Percentiles rank a stretch among this genome's conserved stretches.
These are phyloP conservation scores for Bergia puertoricense DNA, from an alignment of 92 coral and sea anemone species.

Conservation along the genomic window DNA sequence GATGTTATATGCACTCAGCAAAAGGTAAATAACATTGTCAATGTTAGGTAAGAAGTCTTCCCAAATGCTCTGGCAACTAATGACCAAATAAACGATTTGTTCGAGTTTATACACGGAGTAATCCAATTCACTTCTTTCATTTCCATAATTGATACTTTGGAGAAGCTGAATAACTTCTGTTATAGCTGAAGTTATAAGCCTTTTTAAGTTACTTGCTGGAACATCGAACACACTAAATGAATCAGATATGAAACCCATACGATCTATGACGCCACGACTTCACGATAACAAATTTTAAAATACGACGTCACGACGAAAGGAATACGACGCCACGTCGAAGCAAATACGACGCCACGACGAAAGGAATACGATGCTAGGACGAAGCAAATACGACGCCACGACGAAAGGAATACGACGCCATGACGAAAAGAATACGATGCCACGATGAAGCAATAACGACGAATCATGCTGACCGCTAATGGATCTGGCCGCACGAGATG, in stretches of 20 bases:
- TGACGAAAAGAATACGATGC: too few relatives aligned
- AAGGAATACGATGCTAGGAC: too few relatives aligned
- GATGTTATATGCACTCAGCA: slow-evolving; percentile 31
- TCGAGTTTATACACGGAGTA: slow-evolving; percentile 42
- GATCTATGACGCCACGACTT: too few relatives aligned
- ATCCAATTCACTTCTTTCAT: slow-evolving; percentile 47
- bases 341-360: too few relatives aligned
- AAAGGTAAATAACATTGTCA: slow-evolving; percentile 8
- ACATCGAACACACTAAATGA: slow-evolving; percentile 20
- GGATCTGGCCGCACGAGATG: too few relatives aligned
- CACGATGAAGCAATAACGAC: too few relatives aligned
- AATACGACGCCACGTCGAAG: too few relatives aligned
- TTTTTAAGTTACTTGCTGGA: background rate
- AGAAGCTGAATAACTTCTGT: slow-evolving; percentile 46
- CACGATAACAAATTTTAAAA: too few relatives aligned
- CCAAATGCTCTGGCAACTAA: slow-evolving; percentile 38
- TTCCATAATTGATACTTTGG: slow-evolving; percentile 10
- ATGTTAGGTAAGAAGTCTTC: slow-evolving; percentile 11
- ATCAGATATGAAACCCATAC: background rate
- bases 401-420: too few relatives aligned
- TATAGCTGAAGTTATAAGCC: slow-evolving; percentile 9
- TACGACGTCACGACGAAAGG: too few relatives aligned
- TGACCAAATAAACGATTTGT: slow-evolving; percentile 26
- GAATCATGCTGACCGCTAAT: too few relatives aligned
- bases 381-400: too few relatives aligned